Evolutionary conservation across 2,888 invertebrate species (phyloP).

Genomic region (Lycocerus yunnanus): DNA sequence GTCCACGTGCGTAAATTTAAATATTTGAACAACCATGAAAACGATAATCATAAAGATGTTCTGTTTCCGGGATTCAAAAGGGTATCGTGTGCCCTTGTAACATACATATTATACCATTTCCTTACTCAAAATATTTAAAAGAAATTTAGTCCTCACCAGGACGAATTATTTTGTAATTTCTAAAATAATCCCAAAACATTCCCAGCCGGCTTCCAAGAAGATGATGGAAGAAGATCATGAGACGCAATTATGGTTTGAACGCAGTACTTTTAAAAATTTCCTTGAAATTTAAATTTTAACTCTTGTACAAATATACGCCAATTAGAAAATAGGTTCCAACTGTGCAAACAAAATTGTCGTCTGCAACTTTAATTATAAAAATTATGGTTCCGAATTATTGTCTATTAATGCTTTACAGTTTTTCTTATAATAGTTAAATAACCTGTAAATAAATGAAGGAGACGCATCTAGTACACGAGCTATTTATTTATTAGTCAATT

Average conservation of each 20-base stretch:
- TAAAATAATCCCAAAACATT: too few relatives aligned
- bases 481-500: constrained; percentile 8
- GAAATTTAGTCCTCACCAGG: too few relatives aligned
- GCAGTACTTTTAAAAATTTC: not conserved
- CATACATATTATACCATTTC: not conserved
- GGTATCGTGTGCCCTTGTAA: not conserved
- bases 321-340: not conserved
- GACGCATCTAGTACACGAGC: not conserved
- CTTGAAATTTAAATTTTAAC: not conserved
- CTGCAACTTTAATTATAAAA: not conserved
- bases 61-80: not conserved
- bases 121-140: not conserved
- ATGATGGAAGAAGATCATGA: too few relatives aligned
- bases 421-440: not conserved
- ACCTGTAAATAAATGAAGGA: not conserved
- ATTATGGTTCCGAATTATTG: not conserved
- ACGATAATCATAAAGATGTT: not conserved
- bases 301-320: not conserved
- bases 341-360: not conserved
- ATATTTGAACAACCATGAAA: not conserved
- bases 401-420: too few relatives aligned
- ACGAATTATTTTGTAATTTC: too few relatives aligned
- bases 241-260: too few relatives aligned
- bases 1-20: not conserved
- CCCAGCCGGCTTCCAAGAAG: too few relatives aligned